Evolutionary conservation across 2,888 invertebrate genomes (phyloP).

Genomic region (Alentia gelatinosa): DNA sequence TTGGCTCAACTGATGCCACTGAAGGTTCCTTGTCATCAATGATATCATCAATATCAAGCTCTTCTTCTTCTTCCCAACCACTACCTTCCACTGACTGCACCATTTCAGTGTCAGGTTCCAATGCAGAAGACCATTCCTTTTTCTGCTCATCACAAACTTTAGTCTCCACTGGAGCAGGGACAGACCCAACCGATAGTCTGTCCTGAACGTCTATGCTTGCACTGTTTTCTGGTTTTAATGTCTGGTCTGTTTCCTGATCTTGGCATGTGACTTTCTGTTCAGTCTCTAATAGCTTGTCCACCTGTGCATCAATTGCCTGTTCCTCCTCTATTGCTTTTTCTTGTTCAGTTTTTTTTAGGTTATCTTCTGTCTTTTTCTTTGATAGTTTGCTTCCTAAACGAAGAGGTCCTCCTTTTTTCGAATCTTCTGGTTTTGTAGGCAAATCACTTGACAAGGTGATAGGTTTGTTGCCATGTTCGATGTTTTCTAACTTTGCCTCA

Average conservation of each 20-base stretch:
- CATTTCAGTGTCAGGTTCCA: conserved; percentile 13
- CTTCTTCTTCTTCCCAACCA: conserved; percentile 40
- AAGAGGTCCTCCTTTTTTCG: background rate
- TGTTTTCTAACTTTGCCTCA: background rate
- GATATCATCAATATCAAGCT: conserved; percentile 28
- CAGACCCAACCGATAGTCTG: background rate
- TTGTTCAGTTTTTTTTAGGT: conserved; percentile 45
- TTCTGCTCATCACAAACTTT: background rate
- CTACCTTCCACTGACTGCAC: background rate
- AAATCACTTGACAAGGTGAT: background rate
- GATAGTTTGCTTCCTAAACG: conserved; percentile 26
- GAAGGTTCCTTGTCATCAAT: background rate
- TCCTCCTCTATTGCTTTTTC: conserved; percentile 41
- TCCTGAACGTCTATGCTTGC: background rate
- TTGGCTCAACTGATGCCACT: background rate
- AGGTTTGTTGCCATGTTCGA: background rate
- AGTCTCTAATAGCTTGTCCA: background rate
- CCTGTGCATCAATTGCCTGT: background rate
- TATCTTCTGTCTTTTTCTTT: background rate
- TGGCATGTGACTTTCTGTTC: background rate
- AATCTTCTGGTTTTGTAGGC: background rate
- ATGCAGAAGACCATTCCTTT: background rate
- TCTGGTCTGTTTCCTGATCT: background rate
- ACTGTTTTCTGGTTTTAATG: background rate
- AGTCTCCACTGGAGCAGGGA: background rate